phyloP scores from a whole-genome alignment of 2,888 invertebrate genomes.

The Cephonodes hylas region DNA sequence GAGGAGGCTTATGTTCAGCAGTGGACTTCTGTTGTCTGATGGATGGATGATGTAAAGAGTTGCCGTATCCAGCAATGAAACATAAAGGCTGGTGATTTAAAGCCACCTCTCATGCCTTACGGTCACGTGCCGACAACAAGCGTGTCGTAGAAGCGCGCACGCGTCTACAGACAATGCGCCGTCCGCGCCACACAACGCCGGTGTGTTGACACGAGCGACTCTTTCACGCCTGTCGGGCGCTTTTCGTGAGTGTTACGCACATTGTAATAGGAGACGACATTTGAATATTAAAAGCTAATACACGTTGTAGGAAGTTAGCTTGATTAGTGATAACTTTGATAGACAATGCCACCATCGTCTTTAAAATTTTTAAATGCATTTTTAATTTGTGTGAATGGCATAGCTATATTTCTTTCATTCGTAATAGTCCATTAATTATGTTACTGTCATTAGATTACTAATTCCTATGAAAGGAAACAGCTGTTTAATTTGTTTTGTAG shows the following conservation, averaged over 20 bases:
- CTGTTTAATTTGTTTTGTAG: too few species aligned
- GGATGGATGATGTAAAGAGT: too few species aligned
- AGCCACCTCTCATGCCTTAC: not conserved
- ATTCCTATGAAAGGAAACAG: too few species aligned
- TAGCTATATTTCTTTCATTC: too few species aligned
- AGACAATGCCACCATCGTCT: too few species aligned
- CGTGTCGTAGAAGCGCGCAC: slow-evolving; percentile 4
- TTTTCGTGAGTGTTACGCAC: not conserved
- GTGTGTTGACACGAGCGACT: slow-evolving; percentile 3
- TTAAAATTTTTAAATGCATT: not conserved
- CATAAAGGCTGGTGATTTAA: too few species aligned
- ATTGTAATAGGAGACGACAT: not conserved
- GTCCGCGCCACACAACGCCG: not conserved
- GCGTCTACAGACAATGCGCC: not conserved
- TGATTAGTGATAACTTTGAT: not conserved
- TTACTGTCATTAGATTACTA: too few species aligned
- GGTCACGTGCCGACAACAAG: not conserved
- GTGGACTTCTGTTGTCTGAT: too few species aligned
- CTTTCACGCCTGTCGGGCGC: not conserved
- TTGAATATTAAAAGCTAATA: not conserved
- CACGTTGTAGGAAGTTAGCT: not conserved
- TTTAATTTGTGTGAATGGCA: too few species aligned
- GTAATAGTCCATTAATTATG: too few species aligned
- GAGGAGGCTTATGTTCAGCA: too few species aligned
- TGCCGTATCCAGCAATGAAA: too few species aligned